Evolutionary conservation across 2,113 vertebrate species (phyloP), one percentile per base, ranked within the genome.

Genomic region (Suncus etruscus): DNA sequence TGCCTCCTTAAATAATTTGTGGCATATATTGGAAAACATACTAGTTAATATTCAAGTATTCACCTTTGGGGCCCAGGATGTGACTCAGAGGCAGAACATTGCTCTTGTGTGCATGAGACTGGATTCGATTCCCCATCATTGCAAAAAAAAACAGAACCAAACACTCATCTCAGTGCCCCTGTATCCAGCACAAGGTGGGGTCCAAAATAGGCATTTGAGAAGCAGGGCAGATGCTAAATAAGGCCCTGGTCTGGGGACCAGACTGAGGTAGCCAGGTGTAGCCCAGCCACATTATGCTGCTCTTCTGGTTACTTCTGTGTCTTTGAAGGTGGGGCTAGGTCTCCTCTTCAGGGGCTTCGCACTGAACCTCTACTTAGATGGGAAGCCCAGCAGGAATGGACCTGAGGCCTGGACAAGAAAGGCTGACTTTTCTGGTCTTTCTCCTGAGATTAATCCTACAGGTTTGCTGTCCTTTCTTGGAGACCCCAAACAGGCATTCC

Each of bases 11-110:
- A 68, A 25, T 74, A 3, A 63, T 68, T 88, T 90, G 85, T 45
- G 66, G 51, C 73, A 80, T 11, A 82, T 22, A 25, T 77, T 16
- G 32, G 63, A 84, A 39, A 93, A 89, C 83, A 29, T 70, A 77
- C 8, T 61, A 77, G 29, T n/a, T 92, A 68, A n/a, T 48, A 22
- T 16, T 76, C 63, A 83, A 31, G 47, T 76, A 73, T 47, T 89
- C n/a, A 16, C 50, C 14, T 39, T 78, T 16, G 22, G 65, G 25
- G 27, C 24, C 25, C 16, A 25, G 65, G 14, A 3, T 25, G 65
- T 29, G 27, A 25, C 65, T 27, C 65, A 66, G 65, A 66, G 25
- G 16, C 24, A 27, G 65, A 66, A 8, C 65, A 18, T 2, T 25
- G 65, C 3, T 11, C 65, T 66, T 29, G 27, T 29, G 22, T 61